phyloP scores from a whole-genome alignment of 2,888 invertebrate species.

The Eupithecia inturbata region DNA sequence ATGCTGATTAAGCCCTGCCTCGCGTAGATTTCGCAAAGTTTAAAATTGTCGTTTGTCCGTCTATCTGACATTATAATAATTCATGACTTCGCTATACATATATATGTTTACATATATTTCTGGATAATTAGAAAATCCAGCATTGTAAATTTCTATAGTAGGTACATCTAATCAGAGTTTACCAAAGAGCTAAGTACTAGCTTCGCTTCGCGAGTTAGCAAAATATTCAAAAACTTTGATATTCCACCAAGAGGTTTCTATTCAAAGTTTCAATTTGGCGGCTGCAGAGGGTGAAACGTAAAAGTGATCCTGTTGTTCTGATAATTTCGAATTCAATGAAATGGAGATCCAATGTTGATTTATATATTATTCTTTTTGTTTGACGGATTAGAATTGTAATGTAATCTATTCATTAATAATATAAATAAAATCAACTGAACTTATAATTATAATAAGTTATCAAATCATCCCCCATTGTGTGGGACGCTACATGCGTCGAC shows the following conservation, averaged over 20 bases:
- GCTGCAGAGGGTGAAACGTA: slow-evolving; percentile 32
- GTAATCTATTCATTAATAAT: neutral
- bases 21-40: neutral
- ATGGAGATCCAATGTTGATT: slow-evolving; percentile 31
- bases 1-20: neutral
- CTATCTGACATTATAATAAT: neutral
- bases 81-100: neutral
- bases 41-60: neutral
- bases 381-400: neutral
- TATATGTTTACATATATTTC: neutral
- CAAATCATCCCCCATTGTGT: too few relatives aligned
- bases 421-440: neutral
- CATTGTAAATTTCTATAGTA: neutral
- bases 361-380: neutral
- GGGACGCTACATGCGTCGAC: too few relatives aligned
- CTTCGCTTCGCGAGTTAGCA: slow-evolving; percentile 5
- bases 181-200: neutral
- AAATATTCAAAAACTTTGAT: slow-evolving; percentile 42
- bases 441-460: neutral
- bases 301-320: slow-evolving; percentile 46
- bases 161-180: neutral
- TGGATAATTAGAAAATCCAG: neutral
- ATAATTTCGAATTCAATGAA: slow-evolving; percentile 56
- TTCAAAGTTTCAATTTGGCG: slow-evolving; percentile 30
- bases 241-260: slow-evolving; percentile 38